Base-by-base conservation (phyloP, 2,797 vertebrate genomes). In the Arrhamphus sclerolepis region DNA sequence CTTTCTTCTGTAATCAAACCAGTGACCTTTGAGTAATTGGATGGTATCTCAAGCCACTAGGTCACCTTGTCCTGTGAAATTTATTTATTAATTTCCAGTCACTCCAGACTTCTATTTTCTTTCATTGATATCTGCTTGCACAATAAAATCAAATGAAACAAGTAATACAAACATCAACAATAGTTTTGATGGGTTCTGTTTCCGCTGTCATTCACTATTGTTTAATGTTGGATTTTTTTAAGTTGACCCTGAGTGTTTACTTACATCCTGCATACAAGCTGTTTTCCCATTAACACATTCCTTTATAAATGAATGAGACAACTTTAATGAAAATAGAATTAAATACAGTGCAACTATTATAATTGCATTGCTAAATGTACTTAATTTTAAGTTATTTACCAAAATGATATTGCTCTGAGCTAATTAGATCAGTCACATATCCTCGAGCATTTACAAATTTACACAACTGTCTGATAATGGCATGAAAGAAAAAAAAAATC, bases 1-100 rank as follows among this genome's bases (percentile, higher is more conserved):
- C 17, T 49, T 64, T 79, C 67, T 83, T 67, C 71, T 70, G 64
- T 75, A 66, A 77, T 82, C 73, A 78, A 56, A 78, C 59, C 50
- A 2, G 16, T 86, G 79, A 87, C 81, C 81, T 84, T 84, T 81
- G 19, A 28, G 66, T 82, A 75, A 85, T 75, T 83, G 82, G 73
- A 81, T 80, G 48, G 52, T 69, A 53, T 75, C 70, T 82, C 24
- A 46, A 76, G 72, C 56, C 59, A 75, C 56, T 41, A 49, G 61
- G 65, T 82, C 73, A 78, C 29, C 55, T 46, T 60, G 18, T 18
- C 31, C 34, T 55, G 28, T 28, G 20, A 66, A 51, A 56, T 61
- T 42, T 44, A 54, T 62, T 59, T 42, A 38, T 38, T 38, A 14
- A 38, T 38, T 38, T 38, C 11, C 14, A 14, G 13, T 70, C 49